These are phyloP conservation scores for Tauraco hartlaubi DNA, from an alignment of 2,797 vertebrate genomes.

Conservation along the genomic window DNA sequence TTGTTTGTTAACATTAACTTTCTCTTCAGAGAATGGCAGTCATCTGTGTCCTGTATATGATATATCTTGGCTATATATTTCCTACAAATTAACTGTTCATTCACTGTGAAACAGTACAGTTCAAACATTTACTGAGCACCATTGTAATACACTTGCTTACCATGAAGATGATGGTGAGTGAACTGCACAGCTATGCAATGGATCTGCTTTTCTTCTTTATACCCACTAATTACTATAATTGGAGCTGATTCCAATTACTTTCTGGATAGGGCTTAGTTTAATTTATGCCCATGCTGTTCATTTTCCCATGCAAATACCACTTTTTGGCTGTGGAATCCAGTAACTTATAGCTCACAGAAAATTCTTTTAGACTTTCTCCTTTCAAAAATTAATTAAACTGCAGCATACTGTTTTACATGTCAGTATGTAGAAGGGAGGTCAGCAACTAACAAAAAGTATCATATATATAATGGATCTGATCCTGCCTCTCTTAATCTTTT, in stretches of 20 bases:
- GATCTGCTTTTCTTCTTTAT: background rate
- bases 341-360: background rate
- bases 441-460: background rate
- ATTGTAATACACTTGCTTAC: background rate
- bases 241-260: background rate
- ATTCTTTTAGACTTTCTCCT: background rate
- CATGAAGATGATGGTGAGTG: background rate
- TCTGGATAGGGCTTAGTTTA: background rate
- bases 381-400: conserved; percentile 28
- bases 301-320: conserved; percentile 17
- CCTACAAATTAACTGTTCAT: background rate
- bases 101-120: background rate
- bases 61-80: background rate
- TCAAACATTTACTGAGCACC: background rate
- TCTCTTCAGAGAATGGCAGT: background rate
- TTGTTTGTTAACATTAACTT: background rate
- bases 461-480: background rate
- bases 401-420: background rate
- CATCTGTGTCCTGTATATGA: background rate
- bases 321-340: conserved; percentile 9
- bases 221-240: background rate
- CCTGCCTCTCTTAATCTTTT: background rate
- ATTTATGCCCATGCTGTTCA: background rate
- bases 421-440: background rate
- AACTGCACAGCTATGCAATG: background rate